These are phyloP conservation scores for Ceratitis capitata DNA, from an alignment of 1,140 invertebrate species.

Conservation along the genomic window DNA sequence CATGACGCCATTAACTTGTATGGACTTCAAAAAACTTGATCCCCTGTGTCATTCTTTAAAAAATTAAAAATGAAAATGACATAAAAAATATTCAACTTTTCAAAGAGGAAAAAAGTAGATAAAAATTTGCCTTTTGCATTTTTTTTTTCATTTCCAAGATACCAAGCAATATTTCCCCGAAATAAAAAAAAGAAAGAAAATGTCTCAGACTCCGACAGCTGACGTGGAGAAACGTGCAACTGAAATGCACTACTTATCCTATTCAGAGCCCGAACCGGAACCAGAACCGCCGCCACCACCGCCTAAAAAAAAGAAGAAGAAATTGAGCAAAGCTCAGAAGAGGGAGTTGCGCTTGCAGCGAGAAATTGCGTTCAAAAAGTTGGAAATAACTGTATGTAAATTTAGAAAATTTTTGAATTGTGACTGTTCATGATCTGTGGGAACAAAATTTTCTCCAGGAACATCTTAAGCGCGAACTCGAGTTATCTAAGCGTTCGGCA, in stretches of 20 bases:
- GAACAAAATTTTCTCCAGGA: slow-evolving; percentile 47
- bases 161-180: neutral
- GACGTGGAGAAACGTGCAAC: neutral
- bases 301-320: slow-evolving; percentile 36
- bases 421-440: too few species aligned
- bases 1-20: too few species aligned
- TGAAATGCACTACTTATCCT: neutral
- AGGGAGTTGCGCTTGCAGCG: neutral
- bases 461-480: slow-evolving; percentile 50
- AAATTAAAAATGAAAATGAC: too few species aligned
- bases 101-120: too few species aligned
- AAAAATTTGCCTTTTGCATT: neutral
- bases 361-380: slow-evolving; percentile 17
- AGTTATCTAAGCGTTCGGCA: slow-evolving; percentile 55
- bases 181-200: neutral
- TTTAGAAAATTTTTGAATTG: too few species aligned
- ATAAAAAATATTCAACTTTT: too few species aligned
- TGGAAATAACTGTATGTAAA: slow-evolving; percentile 37
- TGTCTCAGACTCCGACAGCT: neutral
- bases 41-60: too few species aligned
- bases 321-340: slow-evolving; percentile 37
- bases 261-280: neutral
- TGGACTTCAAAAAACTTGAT: too few species aligned
- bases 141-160: neutral
- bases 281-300: neutral